A percentile compares a stretch with the other conserved stretches of the same genome.
Evolutionary conservation across 2,797 vertebrate species (phyloP).

Genomic region (Syngnathus acus): DNA sequence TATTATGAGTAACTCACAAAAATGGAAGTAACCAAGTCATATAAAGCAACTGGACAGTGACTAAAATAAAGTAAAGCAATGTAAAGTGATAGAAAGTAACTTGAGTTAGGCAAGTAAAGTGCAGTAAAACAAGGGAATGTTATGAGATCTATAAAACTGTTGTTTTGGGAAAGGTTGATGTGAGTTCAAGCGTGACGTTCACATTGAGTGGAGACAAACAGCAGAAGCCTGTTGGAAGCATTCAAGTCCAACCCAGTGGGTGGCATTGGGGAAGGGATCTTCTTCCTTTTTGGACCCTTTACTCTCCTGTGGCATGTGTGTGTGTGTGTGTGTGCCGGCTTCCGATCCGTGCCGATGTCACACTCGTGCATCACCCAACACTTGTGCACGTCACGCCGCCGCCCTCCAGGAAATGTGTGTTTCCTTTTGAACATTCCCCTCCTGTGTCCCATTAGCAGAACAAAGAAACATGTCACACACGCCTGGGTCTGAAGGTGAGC

Average conservation of each 20-base stretch:
- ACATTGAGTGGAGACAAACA: not conserved
- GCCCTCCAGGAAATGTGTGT: conserved; percentile 56
- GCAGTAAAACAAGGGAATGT: too few relatives aligned
- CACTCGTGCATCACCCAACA: conserved; percentile 29
- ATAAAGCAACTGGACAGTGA: too few relatives aligned
- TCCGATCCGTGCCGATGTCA: conserved; percentile 46
- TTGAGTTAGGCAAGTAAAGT: too few relatives aligned
- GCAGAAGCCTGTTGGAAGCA: not conserved
- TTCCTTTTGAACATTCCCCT: conserved; percentile 47
- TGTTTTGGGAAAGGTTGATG: not conserved
- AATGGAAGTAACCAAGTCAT: too few relatives aligned
- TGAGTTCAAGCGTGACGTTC: not conserved
- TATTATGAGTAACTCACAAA: too few relatives aligned
- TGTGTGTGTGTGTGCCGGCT: conserved; percentile 30
- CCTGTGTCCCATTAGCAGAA: conserved; percentile 55
- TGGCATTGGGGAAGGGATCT: conserved; percentile 13
- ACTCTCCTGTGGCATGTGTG: conserved; percentile 20
- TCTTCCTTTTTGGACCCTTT: conserved; percentile 32
- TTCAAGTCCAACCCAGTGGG: not conserved
- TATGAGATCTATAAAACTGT: not conserved
- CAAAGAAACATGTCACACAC: conserved; percentile 39
- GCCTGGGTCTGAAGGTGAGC: not conserved
- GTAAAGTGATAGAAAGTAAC: too few relatives aligned
- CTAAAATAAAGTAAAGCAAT: too few relatives aligned
- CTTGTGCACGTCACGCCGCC: conserved; percentile 40